Evolutionary conservation across 2,113 vertebrate genomes (phyloP).

Genomic region (Dicrurus megarhynchus): DNA sequence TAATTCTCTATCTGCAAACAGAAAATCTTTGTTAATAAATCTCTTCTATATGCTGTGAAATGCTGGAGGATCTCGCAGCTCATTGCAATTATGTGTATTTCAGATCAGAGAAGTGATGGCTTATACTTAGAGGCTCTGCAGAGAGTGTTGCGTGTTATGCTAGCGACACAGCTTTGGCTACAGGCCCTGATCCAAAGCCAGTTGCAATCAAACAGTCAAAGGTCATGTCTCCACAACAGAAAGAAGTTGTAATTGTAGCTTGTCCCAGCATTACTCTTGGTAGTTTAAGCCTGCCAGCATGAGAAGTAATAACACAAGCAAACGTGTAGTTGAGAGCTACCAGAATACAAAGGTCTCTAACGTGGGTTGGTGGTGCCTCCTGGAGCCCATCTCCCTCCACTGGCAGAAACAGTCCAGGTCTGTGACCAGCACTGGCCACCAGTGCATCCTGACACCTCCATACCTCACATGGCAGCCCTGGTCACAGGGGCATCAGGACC

Average conservation of each 20-base stretch:
- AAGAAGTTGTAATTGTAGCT: slow-evolving; percentile 29
- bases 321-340: background rate
- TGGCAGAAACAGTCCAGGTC: accelerated
- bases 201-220: slow-evolving; percentile 45
- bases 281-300: background rate
- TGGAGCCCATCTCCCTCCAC: background rate
- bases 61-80: slow-evolving; percentile 35
- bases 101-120: slow-evolving; percentile 41
- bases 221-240: slow-evolving; percentile 50
- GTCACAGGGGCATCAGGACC: background rate
- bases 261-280: slow-evolving; percentile 54
- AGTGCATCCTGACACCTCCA: background rate
- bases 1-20: background rate
- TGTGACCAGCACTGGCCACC: background rate
- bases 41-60: slow-evolving; percentile 32
- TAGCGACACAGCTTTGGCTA: slow-evolving; percentile 27
- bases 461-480: accelerated
- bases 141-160: slow-evolving; percentile 25
- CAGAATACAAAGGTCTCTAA: background rate
- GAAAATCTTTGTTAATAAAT: slow-evolving; percentile 48
- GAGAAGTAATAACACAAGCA: background rate
- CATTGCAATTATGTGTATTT: slow-evolving; percentile 23
- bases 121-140: slow-evolving; percentile 18
- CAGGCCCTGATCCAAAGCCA: slow-evolving; percentile 45
- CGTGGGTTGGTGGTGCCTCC: background rate